Evolutionary conservation across 2,113 vertebrate species (phyloP).

Genomic region (Laterallus jamaicensis): DNA sequence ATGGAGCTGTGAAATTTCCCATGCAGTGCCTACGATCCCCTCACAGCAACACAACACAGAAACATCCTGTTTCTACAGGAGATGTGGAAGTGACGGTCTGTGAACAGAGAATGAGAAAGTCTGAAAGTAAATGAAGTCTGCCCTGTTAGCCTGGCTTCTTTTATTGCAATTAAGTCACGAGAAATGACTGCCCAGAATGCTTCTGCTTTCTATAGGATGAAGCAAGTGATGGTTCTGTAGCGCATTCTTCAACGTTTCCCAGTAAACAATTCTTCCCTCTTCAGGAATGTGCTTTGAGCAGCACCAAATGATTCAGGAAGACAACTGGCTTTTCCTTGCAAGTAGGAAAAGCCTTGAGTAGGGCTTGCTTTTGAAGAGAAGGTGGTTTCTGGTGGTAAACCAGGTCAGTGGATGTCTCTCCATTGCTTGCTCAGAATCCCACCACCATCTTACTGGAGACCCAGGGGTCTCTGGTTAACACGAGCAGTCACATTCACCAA

Average conservation of each 20-base stretch:
- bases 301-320: not conserved
- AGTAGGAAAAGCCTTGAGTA: not conserved
- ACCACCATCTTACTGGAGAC: fast-evolving
- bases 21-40: not conserved
- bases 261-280: not conserved
- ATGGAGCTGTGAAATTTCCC: not conserved
- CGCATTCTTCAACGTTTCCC: not conserved
- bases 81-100: not conserved
- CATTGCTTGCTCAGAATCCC: fast-evolving
- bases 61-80: not conserved
- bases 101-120: not conserved
- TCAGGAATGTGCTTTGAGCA: not conserved
- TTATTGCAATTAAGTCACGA: not conserved
- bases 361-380: not conserved
- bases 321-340: not conserved
- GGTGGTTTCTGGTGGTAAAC: not conserved
- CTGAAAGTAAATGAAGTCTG: not conserved
- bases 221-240: not conserved
- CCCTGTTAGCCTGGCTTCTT: not conserved
- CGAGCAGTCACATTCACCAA: not conserved
- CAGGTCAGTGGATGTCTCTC: not conserved
- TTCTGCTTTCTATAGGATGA: not conserved
- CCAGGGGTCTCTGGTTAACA: not conserved
- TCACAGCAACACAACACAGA: not conserved
- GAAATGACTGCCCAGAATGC: not conserved